phyloP scores from a whole-genome alignment of 2,888 invertebrate species.

The Papilio elwesi region DNA sequence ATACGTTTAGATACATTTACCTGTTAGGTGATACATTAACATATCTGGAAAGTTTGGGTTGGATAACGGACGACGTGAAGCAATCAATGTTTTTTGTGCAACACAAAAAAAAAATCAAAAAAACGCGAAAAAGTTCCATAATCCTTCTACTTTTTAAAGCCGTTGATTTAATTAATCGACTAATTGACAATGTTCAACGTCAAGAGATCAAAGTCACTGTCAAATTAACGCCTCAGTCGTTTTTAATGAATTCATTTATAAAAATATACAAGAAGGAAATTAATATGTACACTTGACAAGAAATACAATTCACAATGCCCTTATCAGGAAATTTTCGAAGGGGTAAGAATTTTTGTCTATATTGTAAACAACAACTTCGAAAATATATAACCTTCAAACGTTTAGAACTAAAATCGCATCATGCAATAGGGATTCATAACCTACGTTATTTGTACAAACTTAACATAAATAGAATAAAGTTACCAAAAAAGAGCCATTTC shows the following conservation, averaged over 20 bases:
- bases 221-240: background rate
- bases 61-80: no score
- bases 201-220: background rate
- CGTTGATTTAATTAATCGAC: background rate
- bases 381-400: no score
- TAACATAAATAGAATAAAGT: no score
- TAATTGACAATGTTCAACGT: background rate
- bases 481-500: no score
- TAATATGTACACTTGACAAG: slow-evolving; percentile 1
- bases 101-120: no score
- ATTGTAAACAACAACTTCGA: slow-evolving; percentile 1
- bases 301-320: slow-evolving; percentile 57
- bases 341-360: slow-evolving; percentile 51
- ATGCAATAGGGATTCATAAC: no score
- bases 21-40: no score
- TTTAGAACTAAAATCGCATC: no score
- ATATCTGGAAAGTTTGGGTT: no score
- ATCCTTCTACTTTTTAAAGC: background rate
- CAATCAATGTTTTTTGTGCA: no score
- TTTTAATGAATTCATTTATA: background rate
- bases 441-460: no score
- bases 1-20: no score
- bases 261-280: background rate
- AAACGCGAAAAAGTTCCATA: background rate
- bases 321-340: slow-evolving; percentile 71